phyloP scores from a whole-genome alignment of 2,113 vertebrate genomes.

The Macrotus californicus region DNA sequence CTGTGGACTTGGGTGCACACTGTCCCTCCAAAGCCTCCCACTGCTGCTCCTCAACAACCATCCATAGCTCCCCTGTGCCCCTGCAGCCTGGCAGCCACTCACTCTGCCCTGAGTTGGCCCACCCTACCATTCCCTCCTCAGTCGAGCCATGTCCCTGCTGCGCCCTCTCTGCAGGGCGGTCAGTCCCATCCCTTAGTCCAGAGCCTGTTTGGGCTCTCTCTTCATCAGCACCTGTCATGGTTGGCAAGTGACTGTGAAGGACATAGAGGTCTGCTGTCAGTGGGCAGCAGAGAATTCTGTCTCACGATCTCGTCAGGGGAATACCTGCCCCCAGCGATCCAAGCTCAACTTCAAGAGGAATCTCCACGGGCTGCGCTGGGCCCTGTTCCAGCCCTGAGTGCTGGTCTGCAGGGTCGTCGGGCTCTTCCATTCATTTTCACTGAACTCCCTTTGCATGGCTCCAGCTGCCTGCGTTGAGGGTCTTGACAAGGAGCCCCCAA shows the following conservation, averaged over 20 bases:
- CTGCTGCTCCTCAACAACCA: not conserved
- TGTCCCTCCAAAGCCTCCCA: not conserved
- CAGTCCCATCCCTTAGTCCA: not conserved
- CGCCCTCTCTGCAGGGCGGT: not conserved
- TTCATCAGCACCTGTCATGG: accelerated
- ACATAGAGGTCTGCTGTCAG: accelerated
- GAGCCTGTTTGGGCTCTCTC: not conserved
- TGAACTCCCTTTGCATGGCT: not conserved
- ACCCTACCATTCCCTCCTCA: not conserved
- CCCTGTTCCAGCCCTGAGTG: not conserved
- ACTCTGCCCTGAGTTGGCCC: not conserved
- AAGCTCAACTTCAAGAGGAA: not conserved
- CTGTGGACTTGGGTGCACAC: not conserved
- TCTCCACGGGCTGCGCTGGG: accelerated
- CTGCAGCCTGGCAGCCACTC: not conserved
- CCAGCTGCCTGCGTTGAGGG: not conserved
- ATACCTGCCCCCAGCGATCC: not conserved
- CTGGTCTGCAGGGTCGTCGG: not conserved
- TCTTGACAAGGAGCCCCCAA: not conserved
- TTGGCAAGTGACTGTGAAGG: too few species aligned
- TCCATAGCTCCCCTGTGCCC: not conserved
- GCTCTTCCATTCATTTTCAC: too few species aligned
- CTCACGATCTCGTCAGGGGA: accelerated
- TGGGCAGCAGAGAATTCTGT: not conserved
- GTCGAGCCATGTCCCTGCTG: too few species aligned